Base-by-base conservation (phyloP, 1,140 invertebrate species). In the Microplitis mediator region DNA sequence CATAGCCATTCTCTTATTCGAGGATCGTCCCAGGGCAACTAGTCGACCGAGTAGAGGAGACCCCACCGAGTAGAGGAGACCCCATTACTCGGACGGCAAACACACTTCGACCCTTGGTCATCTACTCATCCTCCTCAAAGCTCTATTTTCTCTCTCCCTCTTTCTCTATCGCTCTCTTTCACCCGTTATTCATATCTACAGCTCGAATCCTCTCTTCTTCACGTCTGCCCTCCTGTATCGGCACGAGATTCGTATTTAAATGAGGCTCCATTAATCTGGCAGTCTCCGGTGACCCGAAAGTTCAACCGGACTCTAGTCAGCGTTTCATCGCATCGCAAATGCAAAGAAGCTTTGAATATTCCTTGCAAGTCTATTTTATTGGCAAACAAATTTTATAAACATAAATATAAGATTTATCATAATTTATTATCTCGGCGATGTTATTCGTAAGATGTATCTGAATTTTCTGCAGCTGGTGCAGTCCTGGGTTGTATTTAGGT, bases 161-260 rank as follows among this genome's bases (percentile, higher is more conserved):
- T 34, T n/a, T 62, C 39, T 34, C 34, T 36, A 62, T 16, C 9
- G 9, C 34, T 62, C 51, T 60, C 71, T 62, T 63, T 58, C 60
- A 32, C 62, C 51, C 11, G 39, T 45, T 45, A 45, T 45, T 45
- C 39, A 45, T 45, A 45, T 52, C 64, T 52, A 14, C 11, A 35
- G 31, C 35, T 56, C 75, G 79, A 72, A n/a, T n/a, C n/a, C 78
- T 76, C 73, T 75, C 67, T 78, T 76, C 73, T 75, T 65, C 77
- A 72, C 71, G 74, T 74, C 69, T 62, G 65, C 74, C 79, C 76
- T 76, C 78, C 62, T 83, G 81, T 86, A 87, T 87, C 82, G 82
- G 78, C 81, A 83, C 81, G 81, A 87, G 85, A 87, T 87, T 87
- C 86, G 83, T 87, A 87, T 87, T 87, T 87, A 87, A 87, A 87